Evolutionary conservation across 92 coral and sea anemone genomes (phyloP).

Genomic region (Porites cylindrica): DNA sequence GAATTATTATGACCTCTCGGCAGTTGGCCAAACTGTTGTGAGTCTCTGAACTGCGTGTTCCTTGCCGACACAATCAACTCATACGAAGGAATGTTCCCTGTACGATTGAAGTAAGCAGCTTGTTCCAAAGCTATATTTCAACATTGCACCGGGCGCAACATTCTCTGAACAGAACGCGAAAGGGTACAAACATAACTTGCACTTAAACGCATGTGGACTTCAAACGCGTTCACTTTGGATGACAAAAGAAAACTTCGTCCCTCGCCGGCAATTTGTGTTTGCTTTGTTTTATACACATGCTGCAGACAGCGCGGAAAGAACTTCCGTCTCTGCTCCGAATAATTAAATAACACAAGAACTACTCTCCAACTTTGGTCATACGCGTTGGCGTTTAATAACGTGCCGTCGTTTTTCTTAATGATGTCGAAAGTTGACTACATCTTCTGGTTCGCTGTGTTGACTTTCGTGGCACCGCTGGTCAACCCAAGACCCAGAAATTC

Average conservation of each 20-base stretch:
- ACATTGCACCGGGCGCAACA: background rate
- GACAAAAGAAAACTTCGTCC: background rate
- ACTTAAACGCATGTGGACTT: background rate
- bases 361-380: background rate
- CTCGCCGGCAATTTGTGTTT: background rate
- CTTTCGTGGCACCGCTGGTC: background rate
- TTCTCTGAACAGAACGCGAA: background rate
- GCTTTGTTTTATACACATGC: slow-evolving; percentile 19
- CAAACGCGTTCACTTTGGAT: background rate
- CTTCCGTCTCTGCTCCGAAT: slow-evolving; percentile 24
- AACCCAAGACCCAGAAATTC: slow-evolving; percentile 35
- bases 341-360: slow-evolving; percentile 28
- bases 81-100: slow-evolving; percentile 28
- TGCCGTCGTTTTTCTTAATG: background rate
- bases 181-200: background rate
- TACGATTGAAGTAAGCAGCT: background rate
- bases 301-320: background rate
- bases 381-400: slow-evolving; percentile 41
- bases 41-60: background rate
- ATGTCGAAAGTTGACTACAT: background rate
- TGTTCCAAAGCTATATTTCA: background rate
- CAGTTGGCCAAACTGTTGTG: background rate
- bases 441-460: background rate
- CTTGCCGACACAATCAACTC: background rate
- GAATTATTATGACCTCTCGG: slow-evolving; percentile 35